Conservation (phyloP, 2,888 invertebrate species). For the Acleris holmiana region DNA sequence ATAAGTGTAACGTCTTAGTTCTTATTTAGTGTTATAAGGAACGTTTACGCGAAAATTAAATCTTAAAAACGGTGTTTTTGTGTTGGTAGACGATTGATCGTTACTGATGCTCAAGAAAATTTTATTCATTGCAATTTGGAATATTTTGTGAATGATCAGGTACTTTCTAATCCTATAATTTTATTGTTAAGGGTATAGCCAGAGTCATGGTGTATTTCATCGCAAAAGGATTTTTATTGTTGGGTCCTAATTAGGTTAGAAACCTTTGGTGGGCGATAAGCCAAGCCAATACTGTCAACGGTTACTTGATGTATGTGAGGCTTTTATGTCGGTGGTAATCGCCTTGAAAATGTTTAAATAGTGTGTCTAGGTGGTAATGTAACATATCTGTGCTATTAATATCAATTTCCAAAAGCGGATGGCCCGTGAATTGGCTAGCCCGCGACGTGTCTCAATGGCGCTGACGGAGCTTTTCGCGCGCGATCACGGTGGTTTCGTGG, state of each 20-base stretch:
- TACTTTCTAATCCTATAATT: constrained; percentile 59
- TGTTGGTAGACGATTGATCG: constrained; percentile 51
- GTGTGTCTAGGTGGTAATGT: constrained; percentile 54
- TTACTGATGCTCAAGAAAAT: constrained; percentile 64
- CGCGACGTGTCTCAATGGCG: constrained; percentile 85
- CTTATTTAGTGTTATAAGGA: constrained; percentile 55
- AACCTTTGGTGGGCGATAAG: constrained; percentile 78
- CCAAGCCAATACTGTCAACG: constrained; percentile 70
- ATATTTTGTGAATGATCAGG: constrained; percentile 81
- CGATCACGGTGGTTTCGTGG: constrained; percentile 84
- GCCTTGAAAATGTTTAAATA: constrained; percentile 51
- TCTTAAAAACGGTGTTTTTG: constrained; percentile 52
- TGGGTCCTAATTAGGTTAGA: constrained; percentile 75
- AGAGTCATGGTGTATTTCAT: constrained; percentile 43
- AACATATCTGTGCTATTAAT: constrained; percentile 71
- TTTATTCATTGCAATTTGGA: constrained; percentile 67
- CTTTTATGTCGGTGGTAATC: constrained; percentile 49
- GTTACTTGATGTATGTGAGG: constrained; percentile 51
- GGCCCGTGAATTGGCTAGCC: constrained; percentile 77
- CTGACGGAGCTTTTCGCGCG: constrained; percentile 83
- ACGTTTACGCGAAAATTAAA: constrained; percentile 52
- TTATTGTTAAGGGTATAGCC: constrained; percentile 48
- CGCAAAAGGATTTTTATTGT: constrained; percentile 47
- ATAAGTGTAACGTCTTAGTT: constrained; percentile 51
- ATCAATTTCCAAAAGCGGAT: constrained; percentile 80